Percentiles rank a stretch among this genome's conserved stretches.
These are phyloP conservation scores for Phragmatobia fuliginosa DNA, from an alignment of 2,888 invertebrate species.

Conservation along the genomic window DNA sequence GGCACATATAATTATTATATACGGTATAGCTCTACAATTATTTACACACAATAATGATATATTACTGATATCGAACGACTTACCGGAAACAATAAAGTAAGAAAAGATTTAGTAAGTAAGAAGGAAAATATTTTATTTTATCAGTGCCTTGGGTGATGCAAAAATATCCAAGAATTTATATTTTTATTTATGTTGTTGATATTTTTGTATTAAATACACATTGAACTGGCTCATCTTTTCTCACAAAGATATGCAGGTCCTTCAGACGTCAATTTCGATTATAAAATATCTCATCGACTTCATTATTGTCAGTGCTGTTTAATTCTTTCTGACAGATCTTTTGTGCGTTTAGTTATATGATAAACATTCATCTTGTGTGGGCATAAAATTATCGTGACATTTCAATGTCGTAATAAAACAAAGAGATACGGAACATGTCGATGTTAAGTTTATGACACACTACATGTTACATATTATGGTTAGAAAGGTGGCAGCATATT, in stretches of 20 bases:
- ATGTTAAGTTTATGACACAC: constrained; percentile 34
- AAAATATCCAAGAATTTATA: neutral
- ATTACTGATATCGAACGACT: neutral
- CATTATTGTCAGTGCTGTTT: neutral
- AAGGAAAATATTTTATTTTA: neutral
- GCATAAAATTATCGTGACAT: constrained; percentile 42
- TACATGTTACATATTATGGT: neutral
- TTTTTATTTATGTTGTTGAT: too few species aligned
- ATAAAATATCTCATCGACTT: neutral
- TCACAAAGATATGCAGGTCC: neutral
- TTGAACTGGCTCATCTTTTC: neutral
- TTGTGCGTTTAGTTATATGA: constrained; percentile 16
- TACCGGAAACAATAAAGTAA: neutral
- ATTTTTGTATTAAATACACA: neutral
- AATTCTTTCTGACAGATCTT: neutral
- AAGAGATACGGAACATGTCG: constrained; percentile 50
- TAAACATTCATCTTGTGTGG: constrained; percentile 23
- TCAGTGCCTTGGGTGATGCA: neutral
- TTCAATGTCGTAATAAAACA: constrained; percentile 48
- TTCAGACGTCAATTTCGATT: neutral
- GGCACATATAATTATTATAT: neutral
- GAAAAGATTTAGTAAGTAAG: neutral
- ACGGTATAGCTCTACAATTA: neutral
- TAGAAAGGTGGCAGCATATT: neutral
- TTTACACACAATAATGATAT: neutral